Evolutionary conservation across 1,140 invertebrate genomes (phyloP), one percentile per base, ranked within the genome.

Genomic region (Chymomyza costata): DNA sequence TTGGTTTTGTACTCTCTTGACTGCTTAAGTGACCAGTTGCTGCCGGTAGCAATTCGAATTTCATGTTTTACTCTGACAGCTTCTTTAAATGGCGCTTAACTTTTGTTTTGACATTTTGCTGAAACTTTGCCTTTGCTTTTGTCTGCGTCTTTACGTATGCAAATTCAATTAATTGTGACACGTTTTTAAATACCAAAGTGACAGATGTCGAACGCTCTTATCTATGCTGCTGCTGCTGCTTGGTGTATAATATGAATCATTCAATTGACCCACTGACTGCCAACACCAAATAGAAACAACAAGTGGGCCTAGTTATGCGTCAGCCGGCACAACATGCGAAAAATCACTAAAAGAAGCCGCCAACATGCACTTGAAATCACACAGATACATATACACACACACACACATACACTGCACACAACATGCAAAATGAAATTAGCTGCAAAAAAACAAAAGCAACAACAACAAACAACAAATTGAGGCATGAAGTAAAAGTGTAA

Each of bases 21-120:
- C 50, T 38, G 41, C 30, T 63, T 63, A 48, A 55, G 62, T 64
- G 62, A 25, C 21, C 45, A 50, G 44, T 43, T 46, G 40, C 30
- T 41, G 62, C 41, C 56, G 52, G 61, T 65, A 60, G 55, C 66
- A 49, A 52, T 58, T 62, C 54, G 38, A 49, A 49, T 64, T 58
- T 67, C 43, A 59, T 59, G 32, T 57, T 46, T 21, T 32, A 17
- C 25, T 52, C 62, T 82, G 76, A 82, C 76, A 82, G 78, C 59
- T 65, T 71, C 65, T 69, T 74, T 82, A 82, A 81, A 81, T 82
- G 78, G 78, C 78, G 78, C 78, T 76, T 82, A 82, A 63, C 64
- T 65, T 37, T 69, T 69, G 59, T 63, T 66, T 66, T 66, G 63
- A 66, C 63, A 66, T 66, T 53, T 48, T 54, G 41, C 48, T 60